These are phyloP conservation scores for Enteromius argenteus DNA, from an alignment of 2,797 vertebrate genomes.

Conservation along the genomic window DNA sequence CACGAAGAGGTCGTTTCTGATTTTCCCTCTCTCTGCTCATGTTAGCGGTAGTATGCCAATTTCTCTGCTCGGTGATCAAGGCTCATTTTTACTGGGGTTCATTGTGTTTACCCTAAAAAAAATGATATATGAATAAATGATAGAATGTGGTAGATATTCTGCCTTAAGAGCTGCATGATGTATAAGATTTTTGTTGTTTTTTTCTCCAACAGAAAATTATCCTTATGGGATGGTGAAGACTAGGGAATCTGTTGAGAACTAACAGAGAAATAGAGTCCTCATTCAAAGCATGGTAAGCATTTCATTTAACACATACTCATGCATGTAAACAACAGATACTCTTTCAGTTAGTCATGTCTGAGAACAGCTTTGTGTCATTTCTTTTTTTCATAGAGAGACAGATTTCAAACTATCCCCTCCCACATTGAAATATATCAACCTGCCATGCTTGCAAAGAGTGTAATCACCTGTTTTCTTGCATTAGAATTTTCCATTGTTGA, in stretches of 20 bases:
- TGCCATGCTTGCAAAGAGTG: conserved; percentile 64
- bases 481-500: conserved; percentile 43
- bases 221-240: conserved; percentile 81
- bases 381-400: conserved; percentile 56
- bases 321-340: conserved; percentile 2
- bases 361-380: background rate
- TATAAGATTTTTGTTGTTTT: conserved; percentile 59
- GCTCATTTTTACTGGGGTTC: background rate
- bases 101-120: conserved; percentile 19
- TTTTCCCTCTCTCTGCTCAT: background rate
- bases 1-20: conserved; percentile 46
- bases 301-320: conserved; percentile 1
- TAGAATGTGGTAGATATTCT: conserved; percentile 18
- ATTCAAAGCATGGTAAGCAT: conserved; percentile 81
- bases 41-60: background rate
- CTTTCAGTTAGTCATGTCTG: background rate
- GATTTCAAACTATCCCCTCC: conserved; percentile 60
- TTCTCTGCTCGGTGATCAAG: background rate
- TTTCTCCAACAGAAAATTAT: conserved; percentile 75
- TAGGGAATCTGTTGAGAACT: conserved; percentile 78
- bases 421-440: conserved; percentile 58
- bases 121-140: background rate
- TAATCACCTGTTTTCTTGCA: conserved; percentile 64
- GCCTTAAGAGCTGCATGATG: conserved; percentile 53
- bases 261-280: conserved; percentile 76